Percentiles rank a stretch among this genome's conserved stretches.
These are phyloP conservation scores for Unio delphinus DNA, from an alignment of 2,888 invertebrate species.

Conservation along the genomic window DNA sequence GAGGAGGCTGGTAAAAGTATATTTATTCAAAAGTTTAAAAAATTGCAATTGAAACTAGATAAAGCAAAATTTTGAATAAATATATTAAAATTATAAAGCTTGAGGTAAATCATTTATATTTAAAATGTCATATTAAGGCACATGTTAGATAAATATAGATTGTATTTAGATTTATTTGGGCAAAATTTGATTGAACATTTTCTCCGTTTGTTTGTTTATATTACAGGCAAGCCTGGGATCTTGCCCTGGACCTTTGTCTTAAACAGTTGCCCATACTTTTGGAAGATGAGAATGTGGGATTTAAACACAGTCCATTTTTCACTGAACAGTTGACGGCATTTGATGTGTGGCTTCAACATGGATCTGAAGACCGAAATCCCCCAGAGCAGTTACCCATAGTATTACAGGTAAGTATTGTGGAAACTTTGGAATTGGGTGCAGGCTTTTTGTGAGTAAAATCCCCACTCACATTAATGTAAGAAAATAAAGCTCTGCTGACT, in stretches of 20 bases:
- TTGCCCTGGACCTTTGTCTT: slow-evolving; percentile 93
- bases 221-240: slow-evolving; percentile 94
- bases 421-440: background rate
- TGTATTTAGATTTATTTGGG: too few relatives aligned
- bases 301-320: slow-evolving; percentile 89
- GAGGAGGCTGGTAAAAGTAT: slow-evolving; percentile 48
- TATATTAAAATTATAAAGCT: too few relatives aligned
- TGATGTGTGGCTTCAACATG: slow-evolving; percentile 92
- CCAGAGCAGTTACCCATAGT: slow-evolving; percentile 98
- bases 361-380: slow-evolving; percentile 84
- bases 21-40: too few relatives aligned
- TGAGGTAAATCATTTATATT: too few relatives aligned
- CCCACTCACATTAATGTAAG: too few relatives aligned
- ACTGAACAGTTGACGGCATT: slow-evolving; percentile 98
- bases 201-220: background rate
- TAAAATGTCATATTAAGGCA: too few relatives aligned
- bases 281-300: slow-evolving; percentile 56
- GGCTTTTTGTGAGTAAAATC: too few relatives aligned
- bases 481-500: too few relatives aligned
- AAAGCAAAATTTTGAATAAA: too few relatives aligned
- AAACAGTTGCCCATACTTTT: slow-evolving; percentile 83
- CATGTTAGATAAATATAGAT: too few relatives aligned
- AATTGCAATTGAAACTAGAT: too few relatives aligned
- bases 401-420: slow-evolving; percentile 81
- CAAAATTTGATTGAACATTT: background rate